Conservation (phyloP, 2,113 vertebrate species). For the Ptyas mucosa region DNA sequence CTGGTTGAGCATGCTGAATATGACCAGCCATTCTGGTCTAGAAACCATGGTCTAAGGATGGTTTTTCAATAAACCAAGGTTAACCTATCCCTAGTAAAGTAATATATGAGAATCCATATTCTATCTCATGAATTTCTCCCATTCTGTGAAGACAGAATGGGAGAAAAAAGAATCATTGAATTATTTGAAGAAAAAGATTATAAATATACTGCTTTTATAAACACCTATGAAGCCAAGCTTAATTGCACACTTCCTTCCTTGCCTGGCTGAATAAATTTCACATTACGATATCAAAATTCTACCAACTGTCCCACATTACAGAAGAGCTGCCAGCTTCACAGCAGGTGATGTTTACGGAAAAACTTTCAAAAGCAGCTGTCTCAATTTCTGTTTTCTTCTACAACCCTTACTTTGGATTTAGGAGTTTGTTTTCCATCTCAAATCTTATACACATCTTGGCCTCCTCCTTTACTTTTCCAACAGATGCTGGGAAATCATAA, state of each 20-base stretch:
- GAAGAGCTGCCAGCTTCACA: not conserved
- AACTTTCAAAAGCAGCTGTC: not conserved
- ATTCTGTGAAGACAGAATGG: not conserved
- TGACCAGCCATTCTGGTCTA: not conserved
- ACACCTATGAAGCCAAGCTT: not conserved
- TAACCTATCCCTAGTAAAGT: not conserved
- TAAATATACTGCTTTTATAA: not conserved
- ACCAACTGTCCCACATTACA: no score
- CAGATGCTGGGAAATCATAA: not conserved
- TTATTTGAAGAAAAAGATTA: not conserved
- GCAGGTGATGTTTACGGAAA: not conserved
- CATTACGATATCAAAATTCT: not conserved
- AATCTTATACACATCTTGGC: not conserved
- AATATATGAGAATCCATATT: not conserved
- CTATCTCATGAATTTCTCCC: not conserved
- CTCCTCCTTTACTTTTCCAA: not conserved
- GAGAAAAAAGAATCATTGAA: not conserved
- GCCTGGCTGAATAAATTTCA: not conserved
- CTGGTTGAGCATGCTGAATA: not conserved
- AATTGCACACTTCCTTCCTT: not conserved
- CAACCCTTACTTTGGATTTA: not conserved
- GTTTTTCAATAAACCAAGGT: not conserved
- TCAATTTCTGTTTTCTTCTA: not conserved
- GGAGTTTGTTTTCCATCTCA: not conserved
- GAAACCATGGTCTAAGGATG: not conserved